phyloP scores from a whole-genome alignment of 1,140 invertebrate species.

The Leucophenga varia region DNA sequence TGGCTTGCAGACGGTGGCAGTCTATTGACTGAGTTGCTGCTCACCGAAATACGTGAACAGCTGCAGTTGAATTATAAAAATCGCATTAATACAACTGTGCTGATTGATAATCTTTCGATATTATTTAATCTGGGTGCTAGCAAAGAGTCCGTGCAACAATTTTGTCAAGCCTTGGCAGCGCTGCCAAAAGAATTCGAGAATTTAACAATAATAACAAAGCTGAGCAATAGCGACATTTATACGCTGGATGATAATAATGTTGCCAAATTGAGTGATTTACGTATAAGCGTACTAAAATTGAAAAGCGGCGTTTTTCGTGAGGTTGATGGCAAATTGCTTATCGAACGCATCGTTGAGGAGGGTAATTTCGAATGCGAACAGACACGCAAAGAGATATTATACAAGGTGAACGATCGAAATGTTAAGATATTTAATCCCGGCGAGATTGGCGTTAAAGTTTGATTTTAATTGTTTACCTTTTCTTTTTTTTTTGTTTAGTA shows the following conservation, averaged over 20 bases:
- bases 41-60: constrained; percentile 35
- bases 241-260: constrained; percentile 62
- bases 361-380: constrained; percentile 47
- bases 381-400: constrained; percentile 60
- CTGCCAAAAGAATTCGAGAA: constrained; percentile 52
- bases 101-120: constrained; percentile 72
- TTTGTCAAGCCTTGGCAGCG: constrained; percentile 46
- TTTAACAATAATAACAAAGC: constrained; percentile 59
- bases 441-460: constrained; percentile 44
- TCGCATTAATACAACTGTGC: constrained; percentile 59
- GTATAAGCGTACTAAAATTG: constrained; percentile 65
- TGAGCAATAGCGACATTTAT: constrained; percentile 60
- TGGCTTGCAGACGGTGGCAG: constrained; percentile 34
- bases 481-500: neutral
- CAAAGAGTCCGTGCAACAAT: constrained; percentile 43
- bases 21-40: constrained; percentile 33
- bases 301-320: constrained; percentile 68
- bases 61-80: constrained; percentile 31
- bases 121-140: constrained; percentile 64
- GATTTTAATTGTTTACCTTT: neutral
- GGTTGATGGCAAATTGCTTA: constrained; percentile 66
- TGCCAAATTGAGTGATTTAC: constrained; percentile 63
- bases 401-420: constrained; percentile 71
- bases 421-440: constrained; percentile 70
- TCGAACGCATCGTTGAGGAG: constrained; percentile 57